Conservation (phyloP, 2,888 invertebrate genomes). For the Melanophora roralis region DNA sequence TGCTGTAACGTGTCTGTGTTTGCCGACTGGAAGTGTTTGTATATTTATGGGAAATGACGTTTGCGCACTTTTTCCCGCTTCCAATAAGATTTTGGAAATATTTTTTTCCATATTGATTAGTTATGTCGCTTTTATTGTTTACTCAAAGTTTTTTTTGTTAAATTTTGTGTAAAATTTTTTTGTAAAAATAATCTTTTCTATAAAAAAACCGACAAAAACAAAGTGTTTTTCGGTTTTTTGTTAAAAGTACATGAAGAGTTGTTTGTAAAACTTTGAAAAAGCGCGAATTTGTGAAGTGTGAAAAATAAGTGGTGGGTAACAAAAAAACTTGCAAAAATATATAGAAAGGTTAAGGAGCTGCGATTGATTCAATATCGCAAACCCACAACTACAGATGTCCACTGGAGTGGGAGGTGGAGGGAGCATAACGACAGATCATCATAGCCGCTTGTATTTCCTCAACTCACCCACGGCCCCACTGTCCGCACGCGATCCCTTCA, state of each 20-base stretch:
- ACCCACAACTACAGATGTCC: slow-evolving; percentile 72
- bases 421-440: slow-evolving; percentile 75
- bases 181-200: slow-evolving; percentile 47
- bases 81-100: slow-evolving; percentile 69
- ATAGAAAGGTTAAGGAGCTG: slow-evolving; percentile 45
- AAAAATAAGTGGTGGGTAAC: slow-evolving; percentile 38
- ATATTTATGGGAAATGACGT: slow-evolving; percentile 62
- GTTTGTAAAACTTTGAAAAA: slow-evolving; percentile 47
- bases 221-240: slow-evolving; percentile 34
- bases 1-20: slow-evolving; percentile 40
- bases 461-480: slow-evolving; percentile 73
- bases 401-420: slow-evolving; percentile 76
- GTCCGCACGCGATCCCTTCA: slow-evolving; percentile 72
- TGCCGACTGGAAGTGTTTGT: slow-evolving; percentile 36
- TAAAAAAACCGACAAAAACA: slow-evolving; percentile 38
- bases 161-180: slow-evolving; percentile 62
- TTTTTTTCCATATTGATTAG: slow-evolving; percentile 77
- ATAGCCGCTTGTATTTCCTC: slow-evolving; percentile 74
- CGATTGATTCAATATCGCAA: slow-evolving; percentile 67
- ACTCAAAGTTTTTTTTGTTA: slow-evolving; percentile 70
- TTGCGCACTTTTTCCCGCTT: slow-evolving; percentile 65
- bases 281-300: slow-evolving; percentile 39
- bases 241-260: slow-evolving; percentile 39
- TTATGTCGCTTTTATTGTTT: slow-evolving; percentile 77
- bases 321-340: slow-evolving; percentile 43